phyloP scores from a whole-genome alignment of 2,888 invertebrate species.

The Neoscelio sp. region DNA sequence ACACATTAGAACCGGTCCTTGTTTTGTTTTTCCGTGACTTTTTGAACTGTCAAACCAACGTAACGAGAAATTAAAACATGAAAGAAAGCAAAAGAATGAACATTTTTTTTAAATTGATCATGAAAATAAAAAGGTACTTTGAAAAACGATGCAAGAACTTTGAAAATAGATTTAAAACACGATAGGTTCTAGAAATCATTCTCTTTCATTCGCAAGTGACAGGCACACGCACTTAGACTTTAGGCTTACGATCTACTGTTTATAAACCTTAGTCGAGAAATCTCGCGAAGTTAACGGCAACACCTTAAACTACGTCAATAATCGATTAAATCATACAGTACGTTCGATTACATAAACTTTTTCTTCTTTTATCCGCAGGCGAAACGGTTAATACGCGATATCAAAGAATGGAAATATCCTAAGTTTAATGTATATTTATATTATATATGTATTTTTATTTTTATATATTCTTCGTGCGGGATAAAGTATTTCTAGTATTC shows the following conservation, averaged over 20 bases:
- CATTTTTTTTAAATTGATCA: no score
- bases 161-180: slow-evolving; percentile 7
- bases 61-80: no score
- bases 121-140: no score
- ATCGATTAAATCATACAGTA: slow-evolving; percentile 76
- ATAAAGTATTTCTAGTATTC: slow-evolving; percentile 75
- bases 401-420: slow-evolving; percentile 62
- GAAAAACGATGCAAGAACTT: background rate
- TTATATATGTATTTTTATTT: slow-evolving; percentile 35
- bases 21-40: no score
- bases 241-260: slow-evolving; percentile 37
- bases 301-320: slow-evolving; percentile 74
- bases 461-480: slow-evolving; percentile 68
- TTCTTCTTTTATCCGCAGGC: no score
- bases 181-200: slow-evolving; percentile 43
- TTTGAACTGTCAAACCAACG: no score
- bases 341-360: slow-evolving; percentile 73
- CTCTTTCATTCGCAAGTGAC: slow-evolving; percentile 18
- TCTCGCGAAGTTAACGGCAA: slow-evolving; percentile 70
- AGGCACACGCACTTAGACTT: slow-evolving; percentile 29
- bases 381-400: slow-evolving; percentile 34
- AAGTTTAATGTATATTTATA: slow-evolving; percentile 33
- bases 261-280: slow-evolving; percentile 62
- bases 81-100: no score
- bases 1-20: no score